phyloP scores from a whole-genome alignment of 2,797 vertebrate genomes.

The Tinamus major region DNA sequence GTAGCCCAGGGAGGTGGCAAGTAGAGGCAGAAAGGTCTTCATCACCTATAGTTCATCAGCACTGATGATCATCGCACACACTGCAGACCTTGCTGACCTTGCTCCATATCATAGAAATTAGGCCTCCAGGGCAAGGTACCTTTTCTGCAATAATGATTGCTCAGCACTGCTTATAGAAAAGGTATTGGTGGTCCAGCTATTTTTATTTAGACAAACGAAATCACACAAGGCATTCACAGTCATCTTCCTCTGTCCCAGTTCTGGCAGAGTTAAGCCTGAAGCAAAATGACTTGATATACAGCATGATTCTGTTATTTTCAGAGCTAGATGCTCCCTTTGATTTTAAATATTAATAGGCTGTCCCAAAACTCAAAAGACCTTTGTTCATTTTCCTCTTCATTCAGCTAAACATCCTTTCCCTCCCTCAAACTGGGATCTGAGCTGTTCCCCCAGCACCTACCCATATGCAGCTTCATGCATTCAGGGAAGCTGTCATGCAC shows the following conservation, averaged over 20 bases:
- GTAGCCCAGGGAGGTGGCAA: neutral
- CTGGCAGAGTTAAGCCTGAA: slow-evolving; percentile 13
- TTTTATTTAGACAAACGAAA: slow-evolving; percentile 18
- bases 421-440: neutral
- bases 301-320: neutral
- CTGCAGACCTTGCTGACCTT: neutral
- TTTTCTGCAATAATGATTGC: neutral
- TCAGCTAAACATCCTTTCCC: neutral
- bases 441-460: neutral
- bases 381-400: neutral
- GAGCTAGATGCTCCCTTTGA: neutral
- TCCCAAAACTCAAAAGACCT: neutral
- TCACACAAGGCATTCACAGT: neutral
- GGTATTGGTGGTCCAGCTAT: neutral
- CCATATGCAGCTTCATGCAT: neutral
- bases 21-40: accelerated
- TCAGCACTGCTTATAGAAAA: neutral
- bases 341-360: neutral
- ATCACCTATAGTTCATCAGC: neutral
- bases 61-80: neutral
- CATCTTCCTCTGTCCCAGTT: neutral
- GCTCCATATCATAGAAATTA: neutral
- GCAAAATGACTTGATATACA: neutral
- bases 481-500: neutral
- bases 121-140: neutral